Conservation (phyloP, 2,797 vertebrate genomes). For the Gadopsis bispinosus region DNA sequence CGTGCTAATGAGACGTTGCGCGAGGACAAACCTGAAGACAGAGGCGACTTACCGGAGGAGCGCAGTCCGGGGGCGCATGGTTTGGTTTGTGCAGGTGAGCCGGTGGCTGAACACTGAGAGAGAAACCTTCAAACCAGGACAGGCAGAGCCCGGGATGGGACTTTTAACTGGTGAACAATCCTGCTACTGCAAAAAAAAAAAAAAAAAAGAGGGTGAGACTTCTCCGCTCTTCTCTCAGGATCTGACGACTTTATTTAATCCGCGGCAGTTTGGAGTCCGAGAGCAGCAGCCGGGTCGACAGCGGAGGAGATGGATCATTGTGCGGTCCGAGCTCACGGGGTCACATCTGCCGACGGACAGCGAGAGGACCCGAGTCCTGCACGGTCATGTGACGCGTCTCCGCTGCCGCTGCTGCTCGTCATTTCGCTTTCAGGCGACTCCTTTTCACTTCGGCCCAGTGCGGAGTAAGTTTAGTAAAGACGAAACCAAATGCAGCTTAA, state of each 20-base stretch:
- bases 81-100: conserved; percentile 68
- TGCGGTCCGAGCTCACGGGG: conserved; percentile 31
- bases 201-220: not conserved
- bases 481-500: not conserved
- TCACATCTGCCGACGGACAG: conserved; percentile 55
- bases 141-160: not conserved
- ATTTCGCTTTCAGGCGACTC: not conserved
- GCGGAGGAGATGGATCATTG: conserved; percentile 55
- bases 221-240: conserved; percentile 27
- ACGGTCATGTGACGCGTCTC: conserved; percentile 59
- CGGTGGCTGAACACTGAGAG: conserved; percentile 22
- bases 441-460: too few relatives aligned
- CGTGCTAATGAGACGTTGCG: not conserved
- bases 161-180: not conserved
- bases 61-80: conserved; percentile 68
- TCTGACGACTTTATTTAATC: conserved; percentile 35
- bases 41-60: conserved; percentile 62
- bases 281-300: not conserved
- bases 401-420: conserved; percentile 1
- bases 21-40: not conserved
- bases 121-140: conserved; percentile 18
- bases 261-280: conserved; percentile 22
- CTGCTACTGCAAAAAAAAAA: not conserved
- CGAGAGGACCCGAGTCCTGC: conserved; percentile 13
- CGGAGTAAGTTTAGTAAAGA: not conserved